These are phyloP conservation scores for Laticauda laticaudata DNA, from an alignment of 2,113 vertebrate species.

Conservation along the genomic window DNA sequence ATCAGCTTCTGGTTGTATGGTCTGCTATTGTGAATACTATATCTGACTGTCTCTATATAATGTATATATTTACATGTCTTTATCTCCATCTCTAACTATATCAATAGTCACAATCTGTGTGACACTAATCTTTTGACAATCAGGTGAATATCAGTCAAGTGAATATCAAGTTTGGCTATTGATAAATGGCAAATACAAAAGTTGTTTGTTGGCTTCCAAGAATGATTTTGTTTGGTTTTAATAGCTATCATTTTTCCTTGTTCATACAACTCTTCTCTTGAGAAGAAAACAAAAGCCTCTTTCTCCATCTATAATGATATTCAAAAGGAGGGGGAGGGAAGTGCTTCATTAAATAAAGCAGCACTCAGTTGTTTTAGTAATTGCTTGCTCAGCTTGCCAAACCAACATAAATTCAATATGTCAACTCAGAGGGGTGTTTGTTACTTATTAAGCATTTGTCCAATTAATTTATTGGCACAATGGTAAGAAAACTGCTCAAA, in stretches of 20 bases:
- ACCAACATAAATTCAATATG: conserved; percentile 11
- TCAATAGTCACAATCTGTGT: not conserved
- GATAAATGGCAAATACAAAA: not conserved
- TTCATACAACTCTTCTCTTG: not conserved
- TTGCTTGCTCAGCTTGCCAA: not conserved
- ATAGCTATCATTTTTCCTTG: not conserved
- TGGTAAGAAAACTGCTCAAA: not conserved
- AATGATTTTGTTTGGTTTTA: not conserved
- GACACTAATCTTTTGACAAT: not conserved
- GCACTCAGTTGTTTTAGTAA: not conserved
- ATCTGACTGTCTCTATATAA: not conserved
- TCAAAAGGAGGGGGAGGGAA: not conserved
- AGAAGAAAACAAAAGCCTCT: conserved; percentile 8
- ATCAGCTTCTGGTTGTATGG: not conserved
- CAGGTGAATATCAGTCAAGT: not conserved
- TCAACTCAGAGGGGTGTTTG: not conserved
- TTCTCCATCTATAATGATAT: not conserved
- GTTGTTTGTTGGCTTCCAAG: not conserved
- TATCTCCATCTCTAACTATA: not conserved
- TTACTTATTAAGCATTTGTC: conserved; percentile 1
- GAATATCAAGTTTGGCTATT: not conserved
- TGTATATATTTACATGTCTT: not conserved
- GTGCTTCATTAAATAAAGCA: not conserved
- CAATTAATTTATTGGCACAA: conserved; percentile 20
- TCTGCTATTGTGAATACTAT: not conserved